Evolutionary conservation across 2,797 vertebrate genomes (phyloP).

Genomic region (Smutsia temminckii): DNA sequence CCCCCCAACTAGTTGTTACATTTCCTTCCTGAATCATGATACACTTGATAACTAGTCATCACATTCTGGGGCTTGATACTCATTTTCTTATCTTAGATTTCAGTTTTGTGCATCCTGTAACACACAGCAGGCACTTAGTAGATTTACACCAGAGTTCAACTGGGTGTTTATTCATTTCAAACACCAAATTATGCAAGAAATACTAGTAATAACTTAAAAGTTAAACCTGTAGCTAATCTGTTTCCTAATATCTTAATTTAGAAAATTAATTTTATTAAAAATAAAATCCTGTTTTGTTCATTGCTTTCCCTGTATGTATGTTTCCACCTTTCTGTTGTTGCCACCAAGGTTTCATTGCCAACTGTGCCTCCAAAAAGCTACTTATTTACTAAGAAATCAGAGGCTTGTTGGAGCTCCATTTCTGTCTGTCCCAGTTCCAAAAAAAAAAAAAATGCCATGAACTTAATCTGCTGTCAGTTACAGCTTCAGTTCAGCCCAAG

Average conservation of each 20-base stretch:
- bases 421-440: neutral
- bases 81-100: neutral
- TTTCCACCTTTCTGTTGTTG: neutral
- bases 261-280: neutral
- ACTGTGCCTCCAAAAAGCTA: neutral
- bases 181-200: neutral
- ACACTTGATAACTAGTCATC: neutral
- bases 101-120: neutral
- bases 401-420: neutral
- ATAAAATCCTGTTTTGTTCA: neutral
- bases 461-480: neutral
- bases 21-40: neutral
- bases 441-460: neutral
- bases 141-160: neutral
- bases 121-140: neutral
- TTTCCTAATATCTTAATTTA: slow-evolving; percentile 3
- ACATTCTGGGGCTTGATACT: neutral
- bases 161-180: neutral
- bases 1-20: neutral
- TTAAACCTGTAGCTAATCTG: neutral
- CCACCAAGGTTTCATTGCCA: neutral
- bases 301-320: neutral
- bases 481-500: neutral
- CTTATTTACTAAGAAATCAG: neutral
- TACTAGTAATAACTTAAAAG: slow-evolving; percentile 13